Conservation (phyloP, 2,888 invertebrate species). For the Trisateles emortualis region DNA sequence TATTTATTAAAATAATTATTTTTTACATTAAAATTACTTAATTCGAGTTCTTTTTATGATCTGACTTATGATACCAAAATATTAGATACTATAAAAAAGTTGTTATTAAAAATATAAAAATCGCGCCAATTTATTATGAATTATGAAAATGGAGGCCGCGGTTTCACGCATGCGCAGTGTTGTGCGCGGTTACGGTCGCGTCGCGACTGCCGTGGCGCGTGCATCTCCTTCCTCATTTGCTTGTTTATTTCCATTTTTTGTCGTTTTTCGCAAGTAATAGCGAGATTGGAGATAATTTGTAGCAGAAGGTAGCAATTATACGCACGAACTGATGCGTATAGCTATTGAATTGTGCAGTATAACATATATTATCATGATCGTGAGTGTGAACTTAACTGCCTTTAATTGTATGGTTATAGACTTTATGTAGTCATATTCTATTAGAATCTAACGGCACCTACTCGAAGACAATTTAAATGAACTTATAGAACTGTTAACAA, state of each 20-base stretch:
- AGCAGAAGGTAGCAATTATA: constrained; percentile 50
- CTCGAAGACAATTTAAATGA: no score
- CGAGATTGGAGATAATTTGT: constrained; percentile 35
- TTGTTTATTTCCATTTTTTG: constrained; percentile 49
- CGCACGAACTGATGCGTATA: constrained; percentile 50
- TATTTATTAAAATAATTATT: not conserved
- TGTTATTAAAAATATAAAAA: constrained; percentile 1
- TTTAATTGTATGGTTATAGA: constrained; percentile 2
- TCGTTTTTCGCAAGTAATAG: constrained; percentile 40
- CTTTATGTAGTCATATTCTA: not conserved
- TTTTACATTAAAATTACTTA: no score
- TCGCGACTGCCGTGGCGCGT: constrained; percentile 61
- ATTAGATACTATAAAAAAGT: no score
- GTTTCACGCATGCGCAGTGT: constrained; percentile 55
- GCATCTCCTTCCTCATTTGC: constrained; percentile 52
- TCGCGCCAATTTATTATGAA: constrained; percentile 21
- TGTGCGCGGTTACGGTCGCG: constrained; percentile 62
- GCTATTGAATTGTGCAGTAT: constrained; percentile 18
- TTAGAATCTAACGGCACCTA: no score
- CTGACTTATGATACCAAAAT: no score
- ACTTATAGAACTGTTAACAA: no score
- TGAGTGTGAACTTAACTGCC: constrained; percentile 1
- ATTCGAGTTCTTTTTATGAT: no score
- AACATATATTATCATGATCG: constrained; percentile 14
- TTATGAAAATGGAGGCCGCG: constrained; percentile 34